Base-by-base conservation (phyloP, 2,797 vertebrate genomes). In the Aplochiton taeniatus region DNA sequence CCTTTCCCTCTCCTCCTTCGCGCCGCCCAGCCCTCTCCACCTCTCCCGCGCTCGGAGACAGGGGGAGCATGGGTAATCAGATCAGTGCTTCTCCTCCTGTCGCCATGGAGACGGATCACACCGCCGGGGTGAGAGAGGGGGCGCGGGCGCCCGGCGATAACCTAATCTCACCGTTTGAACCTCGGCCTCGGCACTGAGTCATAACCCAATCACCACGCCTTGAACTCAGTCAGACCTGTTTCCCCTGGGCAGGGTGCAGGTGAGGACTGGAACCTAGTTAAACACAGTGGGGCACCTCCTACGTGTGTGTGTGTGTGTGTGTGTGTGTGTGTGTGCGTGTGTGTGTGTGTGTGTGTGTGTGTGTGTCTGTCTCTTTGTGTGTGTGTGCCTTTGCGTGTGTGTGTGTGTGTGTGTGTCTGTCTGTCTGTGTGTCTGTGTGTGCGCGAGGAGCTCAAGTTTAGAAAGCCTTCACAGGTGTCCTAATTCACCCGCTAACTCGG, bases 81-180 rank as follows among this genome's bases (percentile, higher is more conserved):
- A 90, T 92, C 86, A 87, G 82, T 76, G 81, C 68, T 56, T 73
- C 46, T 58, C 64, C 58, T 83, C 83, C 76, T 66, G 87, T 91
- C 89, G 90, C 89, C 86, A 87, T 90, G 87, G 89, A 90, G 85
- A 91, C 88, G 80, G 80, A 84, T 84, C 79, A 85, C 89, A 81
- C 78, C 84, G 86, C 78, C 78, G 59, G 83, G 85, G 87, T 88
- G 86, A 88, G 86, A 85, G 86, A 79, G 74, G 70, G 82, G 87
- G 89, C 83, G 81, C 87, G 84, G 87, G 83, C 83, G 67, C 85
- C 60, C 71, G 66, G 48, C 49, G 0, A 61, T 90, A 89, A 90
- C 84, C 85, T 83, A 88, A 90, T 90, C 86, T 88, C 76, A 87
- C 77, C 67, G 70, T 84, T 86, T 86, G 86, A 89, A 87, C 87